Percentiles rank a stretch among this genome's conserved stretches.
These are phyloP conservation scores for Cyanoramphus novaezelandiae DNA, from an alignment of 2,113 vertebrate genomes.

Conservation along the genomic window DNA sequence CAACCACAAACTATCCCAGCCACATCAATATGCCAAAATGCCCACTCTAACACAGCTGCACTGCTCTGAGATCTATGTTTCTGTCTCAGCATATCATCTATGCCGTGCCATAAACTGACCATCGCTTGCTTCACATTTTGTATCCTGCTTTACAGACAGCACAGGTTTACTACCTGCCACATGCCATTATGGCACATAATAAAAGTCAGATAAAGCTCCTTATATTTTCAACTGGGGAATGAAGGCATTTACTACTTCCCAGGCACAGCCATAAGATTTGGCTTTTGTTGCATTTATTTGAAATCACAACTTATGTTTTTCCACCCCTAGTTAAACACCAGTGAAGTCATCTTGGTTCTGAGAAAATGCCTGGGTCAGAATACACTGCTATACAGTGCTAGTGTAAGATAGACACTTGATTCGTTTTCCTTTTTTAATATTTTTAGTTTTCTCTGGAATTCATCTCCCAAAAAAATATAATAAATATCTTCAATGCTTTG, in stretches of 20 bases:
- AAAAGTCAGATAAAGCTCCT: not conserved
- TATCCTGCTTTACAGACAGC: not conserved
- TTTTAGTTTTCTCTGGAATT: not conserved
- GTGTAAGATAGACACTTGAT: not conserved
- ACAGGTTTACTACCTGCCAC: not conserved
- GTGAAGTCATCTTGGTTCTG: not conserved
- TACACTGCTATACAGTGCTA: not conserved
- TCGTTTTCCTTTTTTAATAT: not conserved
- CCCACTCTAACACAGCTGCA: not conserved
- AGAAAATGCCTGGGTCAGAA: not conserved
- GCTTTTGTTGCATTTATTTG: not conserved
- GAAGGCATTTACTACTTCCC: not conserved
- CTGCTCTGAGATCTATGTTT: not conserved
- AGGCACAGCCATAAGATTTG: not conserved
- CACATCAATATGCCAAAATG: not conserved
- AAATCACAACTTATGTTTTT: not conserved
- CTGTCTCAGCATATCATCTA: rapidly evolving
- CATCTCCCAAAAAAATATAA: slow-evolving; percentile 6
- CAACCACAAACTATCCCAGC: not conserved
- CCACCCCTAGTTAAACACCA: not conserved
- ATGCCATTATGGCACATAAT: not conserved
- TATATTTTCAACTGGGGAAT: not conserved
- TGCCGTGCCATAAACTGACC: not conserved
- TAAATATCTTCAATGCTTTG: slow-evolving; percentile 3
- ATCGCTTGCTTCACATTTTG: not conserved